phyloP scores from a whole-genome alignment of 2,888 invertebrate species.

The Copidosoma aretas region DNA sequence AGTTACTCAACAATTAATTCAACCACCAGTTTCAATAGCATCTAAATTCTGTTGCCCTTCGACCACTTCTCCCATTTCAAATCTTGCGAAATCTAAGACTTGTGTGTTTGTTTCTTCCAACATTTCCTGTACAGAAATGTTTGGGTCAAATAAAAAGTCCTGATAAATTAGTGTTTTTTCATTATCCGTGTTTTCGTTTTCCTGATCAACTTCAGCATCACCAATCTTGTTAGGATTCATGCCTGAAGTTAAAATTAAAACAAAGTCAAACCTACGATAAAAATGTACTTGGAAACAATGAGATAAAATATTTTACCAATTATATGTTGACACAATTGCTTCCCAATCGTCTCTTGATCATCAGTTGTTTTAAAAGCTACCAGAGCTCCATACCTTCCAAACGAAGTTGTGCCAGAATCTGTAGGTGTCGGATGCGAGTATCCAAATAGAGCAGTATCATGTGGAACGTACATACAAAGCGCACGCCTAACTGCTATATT shows the following conservation, averaged over 20 bases:
- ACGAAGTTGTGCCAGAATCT: slow-evolving; percentile 64
- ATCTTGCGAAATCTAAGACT: slow-evolving; percentile 83
- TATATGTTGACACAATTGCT: slow-evolving; percentile 89
- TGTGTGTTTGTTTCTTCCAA: slow-evolving; percentile 71
- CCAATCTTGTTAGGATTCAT: slow-evolving; percentile 83
- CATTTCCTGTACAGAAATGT: slow-evolving; percentile 75
- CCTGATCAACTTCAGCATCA: slow-evolving; percentile 68
- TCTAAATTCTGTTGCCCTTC: slow-evolving; percentile 64
- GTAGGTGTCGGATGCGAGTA: slow-evolving; percentile 81
- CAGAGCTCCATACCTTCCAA: slow-evolving; percentile 87
- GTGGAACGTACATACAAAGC: slow-evolving; percentile 73
- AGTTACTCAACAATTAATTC: slow-evolving; percentile 44
- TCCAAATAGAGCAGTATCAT: slow-evolving; percentile 69
- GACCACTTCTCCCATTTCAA: slow-evolving; percentile 81
- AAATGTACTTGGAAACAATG: slow-evolving; percentile 12
- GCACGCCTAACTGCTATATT: slow-evolving; percentile 85
- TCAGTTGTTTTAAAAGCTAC: slow-evolving; percentile 70
- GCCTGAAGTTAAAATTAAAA: slow-evolving; percentile 60
- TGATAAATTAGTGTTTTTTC: slow-evolving; percentile 85
- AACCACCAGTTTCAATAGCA: slow-evolving; percentile 71
- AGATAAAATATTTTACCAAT: slow-evolving; percentile 68
- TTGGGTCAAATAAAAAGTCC: slow-evolving; percentile 84
- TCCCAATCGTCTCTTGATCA: slow-evolving; percentile 66
- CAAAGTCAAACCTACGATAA: not conserved
- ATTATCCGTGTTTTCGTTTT: slow-evolving; percentile 72